These are phyloP conservation scores for Sciurus vulgaris DNA, from an alignment of 2,797 vertebrate species.

Conservation along the genomic window DNA sequence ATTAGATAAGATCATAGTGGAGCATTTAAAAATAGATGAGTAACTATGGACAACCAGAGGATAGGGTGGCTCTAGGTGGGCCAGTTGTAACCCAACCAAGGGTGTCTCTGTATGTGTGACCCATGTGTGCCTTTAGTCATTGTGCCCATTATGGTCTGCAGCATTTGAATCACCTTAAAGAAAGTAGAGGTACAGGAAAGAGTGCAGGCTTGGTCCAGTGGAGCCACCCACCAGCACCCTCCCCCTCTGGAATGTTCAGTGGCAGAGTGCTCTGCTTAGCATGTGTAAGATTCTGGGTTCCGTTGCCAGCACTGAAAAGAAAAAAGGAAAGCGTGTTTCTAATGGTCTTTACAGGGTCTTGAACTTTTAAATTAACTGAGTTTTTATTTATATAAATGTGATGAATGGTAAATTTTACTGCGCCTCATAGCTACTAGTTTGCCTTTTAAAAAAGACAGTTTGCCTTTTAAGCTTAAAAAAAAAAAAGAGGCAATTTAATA, in stretches of 20 bases:
- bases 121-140: fast-evolving
- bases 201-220: fast-evolving
- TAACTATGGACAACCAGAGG: slow-evolving; percentile 66
- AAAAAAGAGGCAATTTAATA: neutral
- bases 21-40: slow-evolving; percentile 83
- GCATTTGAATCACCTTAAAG: neutral
- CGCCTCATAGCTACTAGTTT: neutral
- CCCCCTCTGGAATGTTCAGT: fast-evolving
- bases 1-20: slow-evolving; percentile 73
- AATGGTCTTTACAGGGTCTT: neutral
- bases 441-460: neutral
- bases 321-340: too few species aligned
- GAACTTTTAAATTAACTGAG: neutral
- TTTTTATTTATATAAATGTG: slow-evolving; percentile 20
- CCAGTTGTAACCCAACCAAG: slow-evolving; percentile 27
- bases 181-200: neutral
- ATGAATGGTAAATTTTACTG: neutral
- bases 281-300: too few species aligned
- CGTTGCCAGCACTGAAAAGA: too few species aligned
- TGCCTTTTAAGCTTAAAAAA: neutral
- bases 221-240: neutral
- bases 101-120: neutral
- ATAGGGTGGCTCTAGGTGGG: slow-evolving; percentile 45
- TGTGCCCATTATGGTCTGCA: fast-evolving
- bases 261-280: too few species aligned